A percentile compares a stretch with the other conserved stretches of the same genome.
phyloP scores from a whole-genome alignment of 2,888 invertebrate species.

The Tetragnatha montana region DNA sequence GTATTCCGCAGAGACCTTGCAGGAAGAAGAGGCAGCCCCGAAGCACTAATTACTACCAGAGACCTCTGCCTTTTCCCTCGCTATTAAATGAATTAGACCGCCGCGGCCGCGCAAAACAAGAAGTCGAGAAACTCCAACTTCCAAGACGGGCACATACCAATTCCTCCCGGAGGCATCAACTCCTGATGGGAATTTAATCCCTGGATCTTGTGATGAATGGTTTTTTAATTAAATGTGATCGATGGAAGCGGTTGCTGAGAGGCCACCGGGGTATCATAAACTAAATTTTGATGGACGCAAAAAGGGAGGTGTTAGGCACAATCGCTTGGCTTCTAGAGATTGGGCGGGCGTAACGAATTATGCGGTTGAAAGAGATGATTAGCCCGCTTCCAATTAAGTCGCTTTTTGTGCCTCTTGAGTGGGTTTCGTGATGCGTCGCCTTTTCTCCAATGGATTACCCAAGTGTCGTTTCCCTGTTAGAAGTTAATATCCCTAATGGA shows the following conservation, averaged over 20 bases:
- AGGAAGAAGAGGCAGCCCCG: conserved; percentile 14
- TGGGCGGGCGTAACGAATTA: neutral
- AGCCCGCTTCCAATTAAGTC: neutral
- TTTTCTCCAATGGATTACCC: neutral
- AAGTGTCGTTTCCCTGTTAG: neutral
- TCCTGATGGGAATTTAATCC: conserved; percentile 68
- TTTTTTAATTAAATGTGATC: conserved; percentile 68
- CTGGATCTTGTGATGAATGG: conserved; percentile 57
- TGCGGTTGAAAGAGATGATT: neutral
- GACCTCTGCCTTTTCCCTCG: conserved; percentile 61
- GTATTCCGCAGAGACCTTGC: conserved; percentile 50
- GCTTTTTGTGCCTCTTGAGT: neutral
- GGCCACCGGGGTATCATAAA: conserved; percentile 60
- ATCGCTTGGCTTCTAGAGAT: neutral
- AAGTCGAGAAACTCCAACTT: conserved; percentile 27
- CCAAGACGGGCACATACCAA: conserved; percentile 51
- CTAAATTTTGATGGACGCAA: conserved; percentile 44
- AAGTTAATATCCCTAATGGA: too few relatives aligned
- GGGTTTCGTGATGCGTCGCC: neutral
- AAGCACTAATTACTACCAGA: conserved; percentile 64
- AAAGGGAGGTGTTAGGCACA: neutral
- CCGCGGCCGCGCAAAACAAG: conserved; percentile 59
- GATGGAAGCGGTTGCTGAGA: conserved; percentile 60
- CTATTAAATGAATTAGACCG: conserved; percentile 69
- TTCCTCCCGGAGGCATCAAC: conserved; percentile 62